Evolutionary conservation across 2,797 vertebrate genomes (phyloP).

Genomic region (Pogoniulus pusillus): DNA sequence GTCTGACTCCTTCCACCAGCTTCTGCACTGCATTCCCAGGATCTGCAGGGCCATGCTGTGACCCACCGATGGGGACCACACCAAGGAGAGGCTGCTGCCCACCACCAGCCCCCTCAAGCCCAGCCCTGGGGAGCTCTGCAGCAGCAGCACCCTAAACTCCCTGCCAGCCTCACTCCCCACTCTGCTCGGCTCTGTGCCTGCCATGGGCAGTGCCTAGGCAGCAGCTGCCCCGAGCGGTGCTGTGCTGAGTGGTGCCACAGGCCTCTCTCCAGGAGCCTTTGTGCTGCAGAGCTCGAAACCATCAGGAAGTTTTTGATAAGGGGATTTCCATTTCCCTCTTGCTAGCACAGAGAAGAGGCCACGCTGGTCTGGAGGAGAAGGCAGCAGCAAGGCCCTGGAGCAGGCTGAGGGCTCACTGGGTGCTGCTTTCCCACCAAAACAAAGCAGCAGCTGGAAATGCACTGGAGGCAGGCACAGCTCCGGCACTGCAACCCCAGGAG

Average conservation of each 20-base stretch:
- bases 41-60: background rate
- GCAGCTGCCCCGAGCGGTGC: background rate
- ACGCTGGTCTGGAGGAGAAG: background rate
- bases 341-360: background rate
- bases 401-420: background rate
- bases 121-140: background rate
- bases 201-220: rapidly evolving
- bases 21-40: background rate
- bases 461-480: background rate
- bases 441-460: background rate
- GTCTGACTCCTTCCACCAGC: conserved; percentile 40
- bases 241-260: background rate
- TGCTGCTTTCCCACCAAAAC: background rate
- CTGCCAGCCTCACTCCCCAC: rapidly evolving
- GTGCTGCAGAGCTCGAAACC: background rate
- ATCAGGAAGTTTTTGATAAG: conserved; percentile 30
- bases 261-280: background rate
- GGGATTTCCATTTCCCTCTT: conserved; percentile 28
- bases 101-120: rapidly evolving
- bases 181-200: rapidly evolving
- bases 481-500: rapidly evolving
- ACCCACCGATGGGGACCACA: rapidly evolving
- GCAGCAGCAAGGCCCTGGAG: background rate
- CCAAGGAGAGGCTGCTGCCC: background rate
- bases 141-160: too few species aligned